phyloP scores from a whole-genome alignment of 2,888 invertebrate species.

The Eupsilia transversa region DNA sequence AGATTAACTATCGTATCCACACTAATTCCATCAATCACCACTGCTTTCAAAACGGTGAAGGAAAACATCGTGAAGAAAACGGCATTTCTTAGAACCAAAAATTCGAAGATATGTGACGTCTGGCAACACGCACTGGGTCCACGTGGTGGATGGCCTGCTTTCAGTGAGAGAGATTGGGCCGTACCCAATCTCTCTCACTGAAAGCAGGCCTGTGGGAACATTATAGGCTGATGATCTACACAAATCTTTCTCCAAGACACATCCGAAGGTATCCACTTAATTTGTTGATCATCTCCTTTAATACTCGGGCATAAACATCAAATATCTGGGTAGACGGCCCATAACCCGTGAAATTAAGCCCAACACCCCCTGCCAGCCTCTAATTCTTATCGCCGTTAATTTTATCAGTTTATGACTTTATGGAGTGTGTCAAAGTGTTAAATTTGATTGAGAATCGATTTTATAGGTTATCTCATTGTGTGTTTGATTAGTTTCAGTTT shows the following conservation, averaged over 20 bases:
- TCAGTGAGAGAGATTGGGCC: too few species aligned
- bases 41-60: too few species aligned
- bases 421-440: constrained; percentile 66
- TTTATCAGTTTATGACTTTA: constrained; percentile 69
- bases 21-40: too few species aligned
- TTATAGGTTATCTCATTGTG: constrained; percentile 54
- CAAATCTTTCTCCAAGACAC: constrained; percentile 62
- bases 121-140: too few species aligned
- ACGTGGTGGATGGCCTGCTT: too few species aligned
- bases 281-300: constrained; percentile 85
- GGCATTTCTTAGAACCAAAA: too few species aligned
- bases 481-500: constrained; percentile 60
- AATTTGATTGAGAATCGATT: constrained; percentile 65
- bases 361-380: constrained; percentile 55
- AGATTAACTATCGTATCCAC: constrained; percentile 66
- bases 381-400: constrained; percentile 75
- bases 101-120: too few species aligned
- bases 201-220: too few species aligned
- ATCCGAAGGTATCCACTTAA: constrained; percentile 81
- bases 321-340: constrained; percentile 81
- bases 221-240: too few species aligned
- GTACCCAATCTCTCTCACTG: too few species aligned
- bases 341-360: constrained; percentile 84
- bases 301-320: constrained; percentile 82
- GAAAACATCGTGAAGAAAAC: too few species aligned